Evolutionary conservation across 64 coral and sea anemone genomes (phyloP).

Genomic region (Dendronephthya gigantea): DNA sequence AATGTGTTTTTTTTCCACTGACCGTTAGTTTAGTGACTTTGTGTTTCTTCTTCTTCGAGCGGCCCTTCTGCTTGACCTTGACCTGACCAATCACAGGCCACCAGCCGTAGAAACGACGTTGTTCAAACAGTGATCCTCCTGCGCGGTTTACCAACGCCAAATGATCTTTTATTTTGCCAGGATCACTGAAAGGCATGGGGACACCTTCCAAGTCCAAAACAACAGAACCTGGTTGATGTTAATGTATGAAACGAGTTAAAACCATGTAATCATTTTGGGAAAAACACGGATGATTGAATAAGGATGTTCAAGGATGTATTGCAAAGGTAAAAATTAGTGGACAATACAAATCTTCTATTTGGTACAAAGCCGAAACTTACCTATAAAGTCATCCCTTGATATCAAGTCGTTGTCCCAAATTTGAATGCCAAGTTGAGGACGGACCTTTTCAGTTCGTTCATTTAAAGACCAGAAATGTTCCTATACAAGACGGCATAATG

Average conservation of each 20-base stretch:
- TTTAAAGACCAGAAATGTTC: conserved; percentile 76
- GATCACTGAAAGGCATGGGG: background rate
- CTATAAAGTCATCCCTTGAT: conserved; percentile 85
- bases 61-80: background rate
- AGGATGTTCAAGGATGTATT: too few species aligned
- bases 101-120: conserved; percentile 65
- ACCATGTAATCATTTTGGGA: too few species aligned
- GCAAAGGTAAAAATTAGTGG: too few species aligned
- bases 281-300: too few species aligned
- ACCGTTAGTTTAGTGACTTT: conserved; percentile 36
- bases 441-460: conserved; percentile 50
- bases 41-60: conserved; percentile 35
- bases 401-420: conserved; percentile 96
- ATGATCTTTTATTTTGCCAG: background rate
- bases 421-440: conserved; percentile 53
- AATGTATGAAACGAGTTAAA: background rate
- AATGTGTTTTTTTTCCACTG: too few species aligned
- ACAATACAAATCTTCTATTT: too few species aligned
- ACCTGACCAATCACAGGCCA: conserved; percentile 55
- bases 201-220: background rate
- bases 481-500: conserved; percentile 11
- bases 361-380: conserved; percentile 12
- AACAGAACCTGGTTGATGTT: background rate
- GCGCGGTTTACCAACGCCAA: background rate
- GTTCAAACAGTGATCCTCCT: conserved; percentile 48